Evolutionary conservation across 35 echinoderm and acorn worm species (phyloP), one percentile per base, ranked within the genome.

Genomic region (Stichopus chloronotus): DNA sequence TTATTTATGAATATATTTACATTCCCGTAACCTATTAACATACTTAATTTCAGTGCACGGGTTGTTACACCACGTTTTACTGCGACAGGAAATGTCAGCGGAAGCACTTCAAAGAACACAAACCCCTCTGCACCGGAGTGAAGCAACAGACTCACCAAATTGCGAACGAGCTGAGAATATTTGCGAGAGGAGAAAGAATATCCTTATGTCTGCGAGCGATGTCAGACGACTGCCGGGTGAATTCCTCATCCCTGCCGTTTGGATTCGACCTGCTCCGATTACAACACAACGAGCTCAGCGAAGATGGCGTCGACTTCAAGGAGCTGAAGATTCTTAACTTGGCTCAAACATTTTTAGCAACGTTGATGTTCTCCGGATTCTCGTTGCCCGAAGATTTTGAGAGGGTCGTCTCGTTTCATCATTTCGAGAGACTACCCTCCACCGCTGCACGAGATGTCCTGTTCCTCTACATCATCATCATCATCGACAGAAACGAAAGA

Each of bases 51-150:
- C 57, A 89, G 87, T 89, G 87, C 43, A 71, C 59, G 4, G 87
- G 87, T 14, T 89, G 87, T 43, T 71, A 72, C 19, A 5, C 59
- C 24, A 13, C 52, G 9, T 89, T n/a, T 17, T 71, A 89, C 16
- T 71, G 87, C 55, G 65, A 53, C 60, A 23, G 17, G 25, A 72
- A 89, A 22, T 89, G 87, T 71, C 59, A 89, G 71, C 57, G 87
- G 5, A 89, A 71, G 9, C 87, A 89, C 23, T 89, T 59, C 59
- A 89, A 89, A 16, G 59, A 17, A n/a, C 87, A 89, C 60, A 89
- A 89, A 72, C 23, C 65, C 24, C 13, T 8, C 24, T 89, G 87
- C 87, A 23, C 8, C 6, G 65, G 17, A 12, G n/a, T 53, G 20
- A 89, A 69, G n/a, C 57, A 17, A 55, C 52, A 53, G 8, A 63